Conservation (phyloP, 2,888 invertebrate genomes). For the Eilema caniola region DNA sequence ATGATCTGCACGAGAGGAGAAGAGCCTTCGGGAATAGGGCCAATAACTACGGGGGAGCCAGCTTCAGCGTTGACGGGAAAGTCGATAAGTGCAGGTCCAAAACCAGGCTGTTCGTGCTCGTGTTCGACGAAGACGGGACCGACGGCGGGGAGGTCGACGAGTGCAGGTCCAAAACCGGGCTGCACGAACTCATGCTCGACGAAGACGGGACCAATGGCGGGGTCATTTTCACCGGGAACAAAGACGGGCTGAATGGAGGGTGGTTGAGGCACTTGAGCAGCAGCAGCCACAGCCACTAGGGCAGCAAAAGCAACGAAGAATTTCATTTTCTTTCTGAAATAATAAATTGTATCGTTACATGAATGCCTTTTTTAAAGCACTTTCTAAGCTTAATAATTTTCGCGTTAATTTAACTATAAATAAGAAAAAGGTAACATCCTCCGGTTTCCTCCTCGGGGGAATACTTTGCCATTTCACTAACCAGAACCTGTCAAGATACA, state of each 20-base stretch:
- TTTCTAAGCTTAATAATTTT: too few species aligned
- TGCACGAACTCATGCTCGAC: constrained; percentile 22
- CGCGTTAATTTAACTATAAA: too few species aligned
- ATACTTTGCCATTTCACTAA: too few species aligned
- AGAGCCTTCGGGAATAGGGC: constrained; percentile 4
- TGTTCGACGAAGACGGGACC: constrained; percentile 31
- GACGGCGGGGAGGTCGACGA: too few species aligned
- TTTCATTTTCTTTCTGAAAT: constrained; percentile 56
- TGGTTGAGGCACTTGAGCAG: constrained; percentile 40
- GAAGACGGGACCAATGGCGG: constrained; percentile 33
- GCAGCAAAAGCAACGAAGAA: constrained; percentile 63
- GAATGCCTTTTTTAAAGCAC: too few species aligned
- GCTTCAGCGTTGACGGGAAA: constrained; percentile 23
- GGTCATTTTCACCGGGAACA: constrained; percentile 32
- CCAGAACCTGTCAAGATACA: too few species aligned
- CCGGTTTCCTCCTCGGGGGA: too few species aligned
- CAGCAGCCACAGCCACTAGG: constrained; percentile 56
- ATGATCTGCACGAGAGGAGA: constrained; percentile 41
- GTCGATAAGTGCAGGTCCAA: constrained; percentile 53
- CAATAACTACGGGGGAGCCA: constrained; percentile 11
- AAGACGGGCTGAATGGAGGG: constrained; percentile 34
- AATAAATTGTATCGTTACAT: too few species aligned
- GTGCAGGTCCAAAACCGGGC: constrained; percentile 52
- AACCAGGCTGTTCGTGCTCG: constrained; percentile 30
- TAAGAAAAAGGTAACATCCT: too few species aligned